Conservation (phyloP, 1,140 invertebrate genomes). For the Aradophagus sp. region DNA sequence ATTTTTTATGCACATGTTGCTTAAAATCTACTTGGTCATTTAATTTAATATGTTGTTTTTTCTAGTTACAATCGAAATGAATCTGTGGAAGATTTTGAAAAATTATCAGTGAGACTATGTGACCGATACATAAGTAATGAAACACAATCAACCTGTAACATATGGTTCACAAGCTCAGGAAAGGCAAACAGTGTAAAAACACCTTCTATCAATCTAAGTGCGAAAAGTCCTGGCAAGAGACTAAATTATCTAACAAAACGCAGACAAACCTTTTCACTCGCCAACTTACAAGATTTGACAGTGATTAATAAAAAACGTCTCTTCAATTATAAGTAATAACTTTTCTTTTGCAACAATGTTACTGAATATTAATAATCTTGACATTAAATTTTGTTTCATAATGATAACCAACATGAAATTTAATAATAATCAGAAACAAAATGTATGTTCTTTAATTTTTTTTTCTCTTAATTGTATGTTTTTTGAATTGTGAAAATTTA, state of each 20-base stretch:
- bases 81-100: slow-evolving; percentile 78
- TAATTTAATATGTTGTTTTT: too few species aligned
- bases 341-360: too few species aligned
- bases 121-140: slow-evolving; percentile 80
- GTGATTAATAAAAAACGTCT: slow-evolving; percentile 66
- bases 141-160: slow-evolving; percentile 80
- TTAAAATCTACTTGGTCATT: too few species aligned
- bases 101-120: slow-evolving; percentile 76
- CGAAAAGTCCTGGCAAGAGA: slow-evolving; percentile 80
- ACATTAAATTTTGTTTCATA: too few species aligned
- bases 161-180: slow-evolving; percentile 75
- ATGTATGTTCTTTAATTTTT: too few species aligned
- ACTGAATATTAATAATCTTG: too few species aligned
- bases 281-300: slow-evolving; percentile 68
- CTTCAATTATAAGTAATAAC: slow-evolving; percentile 65
- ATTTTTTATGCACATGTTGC: too few species aligned
- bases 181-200: slow-evolving; percentile 71
- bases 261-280: slow-evolving; percentile 79
- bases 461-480: too few species aligned
- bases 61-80: slow-evolving; percentile 81
- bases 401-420: too few species aligned
- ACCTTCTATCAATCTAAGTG: slow-evolving; percentile 76
- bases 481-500: too few species aligned
- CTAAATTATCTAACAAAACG: slow-evolving; percentile 80
- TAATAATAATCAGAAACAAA: too few species aligned